Conservation (phyloP, 2,113 vertebrate species). For the Odocoileus hemionus region DNA sequence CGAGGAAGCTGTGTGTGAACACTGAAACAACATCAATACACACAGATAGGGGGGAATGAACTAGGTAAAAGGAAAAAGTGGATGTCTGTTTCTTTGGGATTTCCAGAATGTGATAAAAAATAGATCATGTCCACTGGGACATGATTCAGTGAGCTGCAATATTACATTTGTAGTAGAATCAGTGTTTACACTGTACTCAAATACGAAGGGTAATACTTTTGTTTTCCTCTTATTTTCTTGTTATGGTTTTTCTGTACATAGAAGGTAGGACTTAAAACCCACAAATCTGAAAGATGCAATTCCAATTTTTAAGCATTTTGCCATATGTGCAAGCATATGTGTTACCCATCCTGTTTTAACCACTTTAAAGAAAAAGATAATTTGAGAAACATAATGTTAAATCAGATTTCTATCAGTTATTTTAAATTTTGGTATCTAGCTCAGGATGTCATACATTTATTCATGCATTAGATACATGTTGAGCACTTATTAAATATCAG, state of each 20-base stretch:
- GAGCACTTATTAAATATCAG: background rate
- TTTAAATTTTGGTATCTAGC: background rate
- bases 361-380: conserved; percentile 5
- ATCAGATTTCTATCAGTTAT: background rate
- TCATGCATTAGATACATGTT: background rate
- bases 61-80: background rate
- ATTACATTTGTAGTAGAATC: background rate
- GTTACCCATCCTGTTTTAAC: background rate
- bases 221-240: background rate
- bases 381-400: conserved; percentile 13
- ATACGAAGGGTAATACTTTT: background rate
- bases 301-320: conserved; percentile 37
- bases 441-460: background rate
- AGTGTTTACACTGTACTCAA: background rate
- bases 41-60: background rate
- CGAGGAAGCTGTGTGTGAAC: background rate
- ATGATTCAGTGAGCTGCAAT: background rate
- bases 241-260: background rate
- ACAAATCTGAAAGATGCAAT: background rate
- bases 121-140: background rate
- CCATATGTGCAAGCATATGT: background rate
- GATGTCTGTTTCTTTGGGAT: background rate
- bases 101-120: background rate
- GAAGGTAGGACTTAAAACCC: background rate
- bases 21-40: background rate